These are phyloP conservation scores for Periphyllus acericola DNA, from an alignment of 2,888 invertebrate species.

Conservation along the genomic window DNA sequence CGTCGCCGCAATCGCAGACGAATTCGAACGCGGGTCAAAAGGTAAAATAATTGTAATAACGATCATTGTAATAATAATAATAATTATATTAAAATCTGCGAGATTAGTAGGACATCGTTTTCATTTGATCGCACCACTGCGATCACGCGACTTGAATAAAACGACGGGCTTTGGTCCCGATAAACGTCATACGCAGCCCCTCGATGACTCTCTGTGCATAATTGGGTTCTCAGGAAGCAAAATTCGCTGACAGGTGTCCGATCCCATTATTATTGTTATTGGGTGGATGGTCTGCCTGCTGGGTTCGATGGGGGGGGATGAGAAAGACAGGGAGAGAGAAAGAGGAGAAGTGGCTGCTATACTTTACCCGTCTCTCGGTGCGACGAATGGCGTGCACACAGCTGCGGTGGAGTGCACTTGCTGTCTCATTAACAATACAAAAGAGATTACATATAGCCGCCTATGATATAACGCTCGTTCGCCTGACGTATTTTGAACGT, in stretches of 20 bases:
- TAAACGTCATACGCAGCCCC: constrained; percentile 42
- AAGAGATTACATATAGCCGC: constrained; percentile 15
- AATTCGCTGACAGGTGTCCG: constrained; percentile 50
- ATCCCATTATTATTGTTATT: neutral
- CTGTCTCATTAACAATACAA: constrained; percentile 40
- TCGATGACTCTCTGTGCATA: neutral
- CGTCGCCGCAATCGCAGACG: neutral
- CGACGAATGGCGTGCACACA: neutral
- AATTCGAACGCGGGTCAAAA: constrained; percentile 41
- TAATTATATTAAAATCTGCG: too few species aligned
- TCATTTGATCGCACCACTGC: neutral
- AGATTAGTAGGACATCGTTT: too few species aligned
- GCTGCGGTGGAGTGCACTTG: constrained; percentile 12
- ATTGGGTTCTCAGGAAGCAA: constrained; percentile 21
- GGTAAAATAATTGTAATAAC: constrained; percentile 18
- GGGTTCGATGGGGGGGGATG: neutral
- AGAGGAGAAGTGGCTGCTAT: neutral
- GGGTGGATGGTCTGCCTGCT: neutral
- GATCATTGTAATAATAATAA: too few species aligned
- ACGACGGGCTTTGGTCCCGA: constrained; percentile 12
- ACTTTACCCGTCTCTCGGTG: neutral
- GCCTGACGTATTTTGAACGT: neutral
- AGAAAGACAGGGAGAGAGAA: neutral
- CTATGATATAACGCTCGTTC: neutral
- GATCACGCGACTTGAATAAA: neutral